These are phyloP conservation scores for Nestor notabilis DNA, from an alignment of 2,113 vertebrate species.

Conservation along the genomic window DNA sequence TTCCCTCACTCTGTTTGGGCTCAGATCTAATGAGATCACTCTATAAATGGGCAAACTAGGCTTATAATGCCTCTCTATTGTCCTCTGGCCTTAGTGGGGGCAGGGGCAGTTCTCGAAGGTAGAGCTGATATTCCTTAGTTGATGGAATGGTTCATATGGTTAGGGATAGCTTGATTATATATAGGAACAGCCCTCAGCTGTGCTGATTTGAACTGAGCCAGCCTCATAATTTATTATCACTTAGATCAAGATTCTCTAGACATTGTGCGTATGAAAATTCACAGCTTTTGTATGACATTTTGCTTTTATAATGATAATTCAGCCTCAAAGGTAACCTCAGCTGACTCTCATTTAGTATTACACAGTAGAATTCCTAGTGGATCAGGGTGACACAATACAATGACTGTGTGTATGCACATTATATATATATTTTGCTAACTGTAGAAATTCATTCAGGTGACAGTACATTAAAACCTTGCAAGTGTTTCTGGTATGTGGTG, in stretches of 20 bases:
- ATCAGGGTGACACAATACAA: background rate
- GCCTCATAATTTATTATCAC: background rate
- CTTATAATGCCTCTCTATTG: background rate
- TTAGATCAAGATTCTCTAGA: background rate
- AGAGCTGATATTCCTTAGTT: background rate
- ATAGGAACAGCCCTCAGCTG: background rate
- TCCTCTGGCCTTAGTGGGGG: background rate
- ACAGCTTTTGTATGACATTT: background rate
- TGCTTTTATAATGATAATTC: constrained; percentile 16
- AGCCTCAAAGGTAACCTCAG: background rate
- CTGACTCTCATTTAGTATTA: background rate
- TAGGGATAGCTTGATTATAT: background rate
- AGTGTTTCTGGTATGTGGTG: background rate
- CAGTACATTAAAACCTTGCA: background rate
- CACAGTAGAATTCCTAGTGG: background rate
- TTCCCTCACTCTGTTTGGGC: background rate
- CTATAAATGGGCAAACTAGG: background rate
- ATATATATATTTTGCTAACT: background rate
- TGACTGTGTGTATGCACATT: background rate
- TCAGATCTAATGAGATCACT: background rate
- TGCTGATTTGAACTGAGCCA: background rate
- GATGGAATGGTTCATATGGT: background rate
- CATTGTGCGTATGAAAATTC: background rate
- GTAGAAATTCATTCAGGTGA: background rate
- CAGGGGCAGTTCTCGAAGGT: background rate